Base-by-base conservation (phyloP, 2,888 invertebrate genomes). In the Oligia strigilis region DNA sequence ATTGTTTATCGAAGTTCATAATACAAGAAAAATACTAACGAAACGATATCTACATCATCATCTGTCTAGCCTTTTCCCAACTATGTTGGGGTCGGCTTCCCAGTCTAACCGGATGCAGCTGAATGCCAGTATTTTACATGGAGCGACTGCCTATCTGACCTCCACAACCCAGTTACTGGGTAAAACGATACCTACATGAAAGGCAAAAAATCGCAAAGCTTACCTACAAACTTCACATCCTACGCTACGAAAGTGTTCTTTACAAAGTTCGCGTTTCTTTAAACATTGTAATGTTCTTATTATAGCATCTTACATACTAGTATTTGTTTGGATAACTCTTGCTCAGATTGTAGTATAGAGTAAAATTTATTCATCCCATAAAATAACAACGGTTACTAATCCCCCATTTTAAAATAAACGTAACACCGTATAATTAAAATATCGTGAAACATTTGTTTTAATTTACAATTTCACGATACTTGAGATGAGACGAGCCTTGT, bases 311-410 rank as follows among this genome's bases (percentile, higher is more conserved):
- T 81, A 89, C 90, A 83, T 84, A 77, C 77, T 77, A 82, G 70
- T 87, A 81, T 87, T 85, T 90, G 88, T 89, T 89, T 89, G 88
- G 74, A 83, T 85, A 87, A 89, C 86, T 86, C 86, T 81, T 87
- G 81, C 64, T 76, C 70, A 84, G 81, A 84, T 85, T 81, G 82
- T 73, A 79, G 74, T 82, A 78, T 78, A 87, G 78, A 78, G 86
- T 86, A 78, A 83, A 90, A 87, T 89, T 83, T 89, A 87, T 88
- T 86, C 80, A 80, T 80, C 64, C 74, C 71, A 88, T 89, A 75
- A 72, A 87, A 85, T 77, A 87, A 87, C 77, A 88, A 66, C 72
- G 70, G 72, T 83, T 66, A 75, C 70, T 36, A 81, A 75, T 78
- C 65, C 87, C 66, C 87, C 66, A 76, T 82, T 80, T 84, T 60